These are phyloP conservation scores for Ischnura elegans DNA, from an alignment of 2,888 invertebrate species.

Conservation along the genomic window DNA sequence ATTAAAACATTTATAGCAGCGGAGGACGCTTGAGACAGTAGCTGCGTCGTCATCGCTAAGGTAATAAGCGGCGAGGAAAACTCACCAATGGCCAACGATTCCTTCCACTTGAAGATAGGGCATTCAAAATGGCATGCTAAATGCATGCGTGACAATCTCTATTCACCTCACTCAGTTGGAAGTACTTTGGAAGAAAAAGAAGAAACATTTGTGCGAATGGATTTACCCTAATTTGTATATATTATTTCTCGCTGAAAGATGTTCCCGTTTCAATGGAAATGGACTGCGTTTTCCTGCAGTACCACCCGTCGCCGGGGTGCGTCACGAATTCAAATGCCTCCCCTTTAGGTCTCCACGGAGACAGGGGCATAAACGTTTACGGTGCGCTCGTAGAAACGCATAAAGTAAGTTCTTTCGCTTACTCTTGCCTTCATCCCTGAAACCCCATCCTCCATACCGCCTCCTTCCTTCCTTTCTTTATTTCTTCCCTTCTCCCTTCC, in stretches of 20 bases:
- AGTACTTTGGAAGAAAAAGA: not conserved
- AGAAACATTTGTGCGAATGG: not conserved
- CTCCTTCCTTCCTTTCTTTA: not conserved
- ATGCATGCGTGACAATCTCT: not conserved
- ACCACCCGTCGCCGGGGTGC: slow-evolving; percentile 1
- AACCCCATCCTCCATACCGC: not conserved
- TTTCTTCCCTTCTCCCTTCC: not conserved
- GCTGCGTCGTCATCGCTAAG: not conserved
- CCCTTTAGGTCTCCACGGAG: not conserved
- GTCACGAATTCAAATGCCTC: slow-evolving; percentile 41
- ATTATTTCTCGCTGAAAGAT: not conserved
- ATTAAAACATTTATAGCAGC: not conserved
- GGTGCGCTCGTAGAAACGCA: slow-evolving; percentile 60
- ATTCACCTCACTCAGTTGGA: not conserved
- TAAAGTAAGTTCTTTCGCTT: slow-evolving; percentile 28
- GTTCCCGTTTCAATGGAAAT: not conserved
- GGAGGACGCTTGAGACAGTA: not conserved
- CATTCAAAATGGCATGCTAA: not conserved
- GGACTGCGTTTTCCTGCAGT: not conserved
- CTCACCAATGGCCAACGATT: not conserved
- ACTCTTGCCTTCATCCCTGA: not conserved
- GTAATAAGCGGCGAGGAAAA: not conserved
- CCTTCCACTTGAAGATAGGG: not conserved
- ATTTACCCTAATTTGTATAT: slow-evolving; percentile 16
- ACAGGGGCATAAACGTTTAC: slow-evolving; percentile 55